Evolutionary conservation across 2,888 invertebrate species (phyloP), one percentile per base, ranked within the genome.

Genomic region (Platypus cylindrus): DNA sequence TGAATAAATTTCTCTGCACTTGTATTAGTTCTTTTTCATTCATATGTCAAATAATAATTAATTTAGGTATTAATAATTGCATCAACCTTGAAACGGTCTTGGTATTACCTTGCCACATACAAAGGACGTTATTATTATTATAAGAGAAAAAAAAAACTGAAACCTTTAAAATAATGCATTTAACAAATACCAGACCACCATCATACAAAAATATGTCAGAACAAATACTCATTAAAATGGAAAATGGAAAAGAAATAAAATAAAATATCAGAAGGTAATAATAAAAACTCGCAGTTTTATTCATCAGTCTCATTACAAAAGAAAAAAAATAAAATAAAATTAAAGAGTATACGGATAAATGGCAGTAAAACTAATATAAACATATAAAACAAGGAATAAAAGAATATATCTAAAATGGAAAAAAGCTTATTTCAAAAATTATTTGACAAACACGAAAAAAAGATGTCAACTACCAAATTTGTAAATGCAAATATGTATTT

Each of bases 261-360:
- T 34, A 39, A 38, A 22, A n/a, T 24, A 9, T n/a, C 33, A 16
- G 24, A 22, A 17, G 14, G 2, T 34, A 30, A 33, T 37, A 17
- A 34, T 43, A 49, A 49, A 48, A 58, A 57, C 55, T 58, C 49
- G 55, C 51, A 51, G 47, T 36, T 41, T 42, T 42, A 42, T 59
- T 59, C 56, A 57, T 59, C 59, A 59, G 58, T 59, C 59, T 60
- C 55, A 56, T 58, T 54, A 54, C 49, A 54, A 23, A 11, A 7
- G 12, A 24, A 24, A 24, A 24, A 24, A 20, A 20, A 20, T 36
- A 40, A 34, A 28, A 27, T 41, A 36, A 33, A 30, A 41, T 41
- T 37, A 34, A 38, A 30, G 34, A 35, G 26, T 26, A 27, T n/a
- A 20, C 15, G 22, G 22, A 11, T 34, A 34, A 17, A 38, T 30